Percentiles rank a stretch among this genome's conserved stretches.
Evolutionary conservation across 2,797 vertebrate genomes (phyloP).

Genomic region (Masticophis lateralis): DNA sequence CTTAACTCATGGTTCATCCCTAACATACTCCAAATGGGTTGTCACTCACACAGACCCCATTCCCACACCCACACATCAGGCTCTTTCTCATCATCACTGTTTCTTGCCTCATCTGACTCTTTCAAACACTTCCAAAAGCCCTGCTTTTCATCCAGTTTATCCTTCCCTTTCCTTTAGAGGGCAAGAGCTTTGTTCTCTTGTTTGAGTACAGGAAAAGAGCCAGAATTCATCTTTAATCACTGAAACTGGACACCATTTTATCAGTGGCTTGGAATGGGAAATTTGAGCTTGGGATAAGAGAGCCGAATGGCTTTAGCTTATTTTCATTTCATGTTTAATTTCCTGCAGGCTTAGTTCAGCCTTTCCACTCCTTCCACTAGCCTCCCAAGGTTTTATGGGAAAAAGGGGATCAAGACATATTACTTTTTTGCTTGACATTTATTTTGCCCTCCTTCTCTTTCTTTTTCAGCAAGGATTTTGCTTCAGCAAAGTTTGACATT

Average conservation of each 20-base stretch:
- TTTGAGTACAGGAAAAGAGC: conserved; percentile 57
- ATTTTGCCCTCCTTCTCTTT: not conserved
- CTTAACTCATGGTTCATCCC: not conserved
- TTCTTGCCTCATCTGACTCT: not conserved
- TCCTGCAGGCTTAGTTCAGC: conserved; percentile 89
- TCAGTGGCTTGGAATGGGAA: conserved; percentile 78
- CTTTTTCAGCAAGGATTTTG: conserved; percentile 39
- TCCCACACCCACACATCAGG: not conserved
- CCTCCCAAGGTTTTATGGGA: conserved; percentile 74
- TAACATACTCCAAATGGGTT: not conserved
- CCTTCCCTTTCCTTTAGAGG: conserved; percentile 13
- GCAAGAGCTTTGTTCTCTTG: conserved; percentile 45
- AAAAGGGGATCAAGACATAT: conserved; percentile 68
- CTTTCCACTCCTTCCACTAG: conserved; percentile 78
- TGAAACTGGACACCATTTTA: conserved; percentile 78
- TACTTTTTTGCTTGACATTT: conserved; percentile 51
- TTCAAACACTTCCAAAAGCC: conserved; percentile 1
- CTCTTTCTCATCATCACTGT: conserved; percentile 2
- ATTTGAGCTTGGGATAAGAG: conserved; percentile 82
- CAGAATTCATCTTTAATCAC: conserved; percentile 58
- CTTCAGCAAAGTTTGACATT: conserved; percentile 41
- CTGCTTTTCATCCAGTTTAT: not conserved
- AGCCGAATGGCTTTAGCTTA: conserved; percentile 81
- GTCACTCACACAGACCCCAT: not conserved
- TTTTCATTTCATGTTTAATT: conserved; percentile 98